phyloP scores from a whole-genome alignment of 2,113 vertebrate genomes.

The Lethenteron reissneri region DNA sequence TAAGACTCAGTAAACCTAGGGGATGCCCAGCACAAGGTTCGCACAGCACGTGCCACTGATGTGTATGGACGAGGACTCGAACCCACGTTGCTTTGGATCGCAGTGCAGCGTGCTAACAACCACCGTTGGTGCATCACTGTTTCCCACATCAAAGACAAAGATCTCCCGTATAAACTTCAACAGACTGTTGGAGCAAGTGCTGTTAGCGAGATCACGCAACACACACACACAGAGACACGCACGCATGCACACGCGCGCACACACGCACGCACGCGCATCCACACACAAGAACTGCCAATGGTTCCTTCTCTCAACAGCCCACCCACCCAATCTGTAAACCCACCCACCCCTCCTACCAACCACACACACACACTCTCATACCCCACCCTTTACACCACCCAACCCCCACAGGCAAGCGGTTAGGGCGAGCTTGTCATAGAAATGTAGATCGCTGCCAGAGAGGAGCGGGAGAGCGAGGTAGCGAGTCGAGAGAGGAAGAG shows the following conservation, averaged over 20 bases:
- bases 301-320: background rate
- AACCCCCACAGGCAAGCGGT: too few species aligned
- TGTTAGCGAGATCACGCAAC: background rate
- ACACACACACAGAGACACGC: constrained; percentile 1
- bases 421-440: too few species aligned
- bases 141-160: background rate
- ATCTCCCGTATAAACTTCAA: background rate
- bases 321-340: background rate
- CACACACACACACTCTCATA: background rate
- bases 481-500: too few species aligned
- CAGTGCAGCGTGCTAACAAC: too few species aligned
- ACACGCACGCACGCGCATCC: background rate
- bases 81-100: background rate
- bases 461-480: too few species aligned
- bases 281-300: background rate
- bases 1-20: background rate
- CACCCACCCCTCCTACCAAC: background rate
- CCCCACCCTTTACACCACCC: background rate
- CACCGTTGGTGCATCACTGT: background rate
- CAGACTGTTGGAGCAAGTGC: background rate
- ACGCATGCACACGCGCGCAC: background rate
- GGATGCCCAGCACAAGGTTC: background rate
- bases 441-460: too few species aligned
- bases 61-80: background rate
- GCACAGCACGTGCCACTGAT: background rate